Evolutionary conservation across 1,140 invertebrate genomes (phyloP).

Genomic region (Glossosoma conforme): DNA sequence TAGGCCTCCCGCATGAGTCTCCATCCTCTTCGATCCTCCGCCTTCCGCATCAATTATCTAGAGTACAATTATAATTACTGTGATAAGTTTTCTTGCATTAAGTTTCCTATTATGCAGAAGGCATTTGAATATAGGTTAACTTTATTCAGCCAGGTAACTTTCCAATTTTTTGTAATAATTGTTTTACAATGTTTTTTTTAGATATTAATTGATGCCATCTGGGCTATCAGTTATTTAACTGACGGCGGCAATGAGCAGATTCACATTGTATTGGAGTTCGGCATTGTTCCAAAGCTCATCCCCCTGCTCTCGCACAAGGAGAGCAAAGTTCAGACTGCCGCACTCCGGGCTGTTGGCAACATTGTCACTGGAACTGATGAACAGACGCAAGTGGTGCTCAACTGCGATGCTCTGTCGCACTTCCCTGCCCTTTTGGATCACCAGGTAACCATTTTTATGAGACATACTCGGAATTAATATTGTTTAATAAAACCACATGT

Average conservation of each 20-base stretch:
- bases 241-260: constrained; percentile 99
- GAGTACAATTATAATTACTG: too few relatives aligned
- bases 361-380: constrained; percentile 99
- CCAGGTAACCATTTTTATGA: constrained; percentile 42
- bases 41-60: too few relatives aligned
- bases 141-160: too few relatives aligned
- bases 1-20: too few relatives aligned
- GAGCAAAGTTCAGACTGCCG: constrained; percentile 97
- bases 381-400: constrained; percentile 93
- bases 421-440: constrained; percentile 87
- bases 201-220: constrained; percentile 98
- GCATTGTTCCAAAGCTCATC: constrained; percentile 90
- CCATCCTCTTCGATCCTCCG: too few relatives aligned
- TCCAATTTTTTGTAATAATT: too few relatives aligned
- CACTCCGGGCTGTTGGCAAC: constrained; percentile 94
- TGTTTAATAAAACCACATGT: background rate
- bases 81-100: too few relatives aligned
- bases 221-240: constrained; percentile 98
- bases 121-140: too few relatives aligned
- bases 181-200: constrained; percentile 45
- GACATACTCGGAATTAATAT: constrained; percentile 1
- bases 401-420: constrained; percentile 88
- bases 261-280: constrained; percentile 96
- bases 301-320: constrained; percentile 93
- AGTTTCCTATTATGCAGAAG: too few relatives aligned